phyloP scores from a whole-genome alignment of 2,113 vertebrate species.

The Oplegnathus fasciatus region DNA sequence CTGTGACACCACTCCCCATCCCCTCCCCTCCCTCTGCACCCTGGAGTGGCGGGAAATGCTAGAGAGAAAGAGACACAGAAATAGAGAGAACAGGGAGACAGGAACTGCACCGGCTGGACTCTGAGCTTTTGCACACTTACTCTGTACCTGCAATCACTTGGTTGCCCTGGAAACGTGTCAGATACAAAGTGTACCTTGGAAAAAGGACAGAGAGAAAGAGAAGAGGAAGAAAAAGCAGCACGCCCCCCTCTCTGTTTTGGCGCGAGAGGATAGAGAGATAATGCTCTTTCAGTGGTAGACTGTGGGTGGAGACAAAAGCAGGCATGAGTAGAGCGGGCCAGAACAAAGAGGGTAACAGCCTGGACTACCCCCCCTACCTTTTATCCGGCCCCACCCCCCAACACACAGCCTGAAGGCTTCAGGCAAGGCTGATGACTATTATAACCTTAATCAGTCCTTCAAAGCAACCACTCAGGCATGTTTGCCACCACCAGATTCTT shows the following conservation, averaged over 20 bases:
- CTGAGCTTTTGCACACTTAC: constrained; percentile 32
- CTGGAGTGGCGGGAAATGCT: constrained; percentile 79
- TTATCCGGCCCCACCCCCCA: constrained; percentile 61
- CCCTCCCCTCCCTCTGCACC: constrained; percentile 38
- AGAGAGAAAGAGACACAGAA: constrained; percentile 29
- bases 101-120: constrained; percentile 5
- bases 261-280: constrained; percentile 67
- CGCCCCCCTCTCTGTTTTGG: constrained; percentile 58
- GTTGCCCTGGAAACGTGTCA: constrained; percentile 45
- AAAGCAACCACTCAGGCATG: constrained; percentile 69
- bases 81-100: constrained; percentile 16
- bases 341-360: constrained; percentile 79
- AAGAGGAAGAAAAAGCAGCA: constrained; percentile 26
- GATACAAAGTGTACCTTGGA: constrained; percentile 7
- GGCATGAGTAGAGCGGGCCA: constrained; percentile 73
- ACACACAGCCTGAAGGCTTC: constrained; percentile 62
- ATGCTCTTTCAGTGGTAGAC: constrained; percentile 68
- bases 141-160: constrained; percentile 40
- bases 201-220: constrained; percentile 4
- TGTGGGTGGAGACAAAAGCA: constrained; percentile 80
- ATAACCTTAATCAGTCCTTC: constrained; percentile 77
- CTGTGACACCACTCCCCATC: constrained; percentile 53
- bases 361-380: constrained; percentile 54
- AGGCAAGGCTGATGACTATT: constrained; percentile 70
- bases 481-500: constrained; percentile 60